Percentiles rank a stretch among this genome's conserved stretches.
Evolutionary conservation across 2,113 vertebrate species (phyloP).

Genomic region (Oreotrochilus melanogaster): DNA sequence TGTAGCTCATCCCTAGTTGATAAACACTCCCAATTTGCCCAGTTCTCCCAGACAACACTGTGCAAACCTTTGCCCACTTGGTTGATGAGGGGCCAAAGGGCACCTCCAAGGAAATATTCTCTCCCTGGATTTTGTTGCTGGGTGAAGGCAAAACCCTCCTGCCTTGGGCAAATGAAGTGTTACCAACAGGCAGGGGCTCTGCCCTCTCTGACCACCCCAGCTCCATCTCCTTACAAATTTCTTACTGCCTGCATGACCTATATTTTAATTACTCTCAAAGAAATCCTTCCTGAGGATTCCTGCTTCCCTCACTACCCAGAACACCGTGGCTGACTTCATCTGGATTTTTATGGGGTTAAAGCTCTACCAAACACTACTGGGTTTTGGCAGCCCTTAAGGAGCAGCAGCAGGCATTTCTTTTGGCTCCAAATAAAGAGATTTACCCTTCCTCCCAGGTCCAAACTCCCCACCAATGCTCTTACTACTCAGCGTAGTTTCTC

Average conservation of each 20-base stretch:
- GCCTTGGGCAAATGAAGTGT: background rate
- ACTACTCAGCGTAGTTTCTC: background rate
- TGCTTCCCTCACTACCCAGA: background rate
- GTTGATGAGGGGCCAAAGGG: slow-evolving; percentile 8
- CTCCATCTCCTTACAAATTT: background rate
- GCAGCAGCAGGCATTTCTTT: background rate
- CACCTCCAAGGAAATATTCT: background rate
- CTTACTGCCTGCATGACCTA: slow-evolving; percentile 48
- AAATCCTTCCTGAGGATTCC: slow-evolving; percentile 51
- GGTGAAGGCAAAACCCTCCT: background rate
- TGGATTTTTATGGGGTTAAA: background rate
- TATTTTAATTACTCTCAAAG: slow-evolving; percentile 46
- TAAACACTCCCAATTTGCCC: slow-evolving; percentile 31
- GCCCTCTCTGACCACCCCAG: background rate
- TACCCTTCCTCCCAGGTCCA: background rate
- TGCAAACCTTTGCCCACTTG: background rate
- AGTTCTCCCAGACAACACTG: background rate
- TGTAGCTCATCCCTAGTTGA: slow-evolving; percentile 14
- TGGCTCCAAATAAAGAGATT: background rate
- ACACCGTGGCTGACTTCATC: slow-evolving; percentile 8
- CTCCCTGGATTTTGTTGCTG: background rate
- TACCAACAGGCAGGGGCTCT: background rate
- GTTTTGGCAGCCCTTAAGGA: background rate
- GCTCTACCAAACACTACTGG: background rate
- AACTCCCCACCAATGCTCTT: background rate